phyloP scores from a whole-genome alignment of 2,888 invertebrate genomes.

The Campoplex capitator region DNA sequence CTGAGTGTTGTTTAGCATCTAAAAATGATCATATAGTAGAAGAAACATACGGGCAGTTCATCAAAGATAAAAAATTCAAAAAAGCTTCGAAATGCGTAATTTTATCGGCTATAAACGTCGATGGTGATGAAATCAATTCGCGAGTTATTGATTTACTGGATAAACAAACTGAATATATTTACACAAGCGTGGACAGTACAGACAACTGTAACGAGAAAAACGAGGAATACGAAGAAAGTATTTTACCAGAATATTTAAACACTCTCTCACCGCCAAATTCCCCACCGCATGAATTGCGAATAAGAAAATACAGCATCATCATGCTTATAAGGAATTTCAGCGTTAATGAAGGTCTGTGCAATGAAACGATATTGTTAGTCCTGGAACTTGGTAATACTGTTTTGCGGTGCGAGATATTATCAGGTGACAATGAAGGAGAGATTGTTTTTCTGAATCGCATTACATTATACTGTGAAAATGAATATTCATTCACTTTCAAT shows the following conservation, averaged over 20 bases:
- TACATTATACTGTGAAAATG: conserved; percentile 11
- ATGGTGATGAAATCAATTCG: conserved; percentile 64
- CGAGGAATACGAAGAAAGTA: conserved; percentile 30
- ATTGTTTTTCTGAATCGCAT: conserved; percentile 51
- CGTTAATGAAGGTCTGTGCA: conserved; percentile 55
- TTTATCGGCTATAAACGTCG: conserved; percentile 53
- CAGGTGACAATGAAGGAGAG: conserved; percentile 56
- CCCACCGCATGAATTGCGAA: conserved; percentile 30
- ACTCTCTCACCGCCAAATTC: conserved; percentile 42
- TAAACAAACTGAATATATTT: conserved; percentile 48
- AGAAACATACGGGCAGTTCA: conserved; percentile 59
- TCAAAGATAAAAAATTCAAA: conserved; percentile 54
- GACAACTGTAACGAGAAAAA: conserved; percentile 57
- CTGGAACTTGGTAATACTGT: neutral
- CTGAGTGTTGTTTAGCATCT: conserved; percentile 48
- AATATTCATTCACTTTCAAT: conserved; percentile 34
- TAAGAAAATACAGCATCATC: conserved; percentile 45
- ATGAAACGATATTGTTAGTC: conserved; percentile 58
- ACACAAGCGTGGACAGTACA: conserved; percentile 55
- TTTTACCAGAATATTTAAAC: conserved; percentile 64
- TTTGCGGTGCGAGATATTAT: conserved; percentile 66
- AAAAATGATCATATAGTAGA: conserved; percentile 56
- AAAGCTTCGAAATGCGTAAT: conserved; percentile 64
- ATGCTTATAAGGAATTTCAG: conserved; percentile 59
- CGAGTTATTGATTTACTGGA: conserved; percentile 64